A percentile compares a stretch with the other conserved stretches of the same genome.
Evolutionary conservation across 2,113 vertebrate species (phyloP).

Genomic region (Malurus alboscapulatus): DNA sequence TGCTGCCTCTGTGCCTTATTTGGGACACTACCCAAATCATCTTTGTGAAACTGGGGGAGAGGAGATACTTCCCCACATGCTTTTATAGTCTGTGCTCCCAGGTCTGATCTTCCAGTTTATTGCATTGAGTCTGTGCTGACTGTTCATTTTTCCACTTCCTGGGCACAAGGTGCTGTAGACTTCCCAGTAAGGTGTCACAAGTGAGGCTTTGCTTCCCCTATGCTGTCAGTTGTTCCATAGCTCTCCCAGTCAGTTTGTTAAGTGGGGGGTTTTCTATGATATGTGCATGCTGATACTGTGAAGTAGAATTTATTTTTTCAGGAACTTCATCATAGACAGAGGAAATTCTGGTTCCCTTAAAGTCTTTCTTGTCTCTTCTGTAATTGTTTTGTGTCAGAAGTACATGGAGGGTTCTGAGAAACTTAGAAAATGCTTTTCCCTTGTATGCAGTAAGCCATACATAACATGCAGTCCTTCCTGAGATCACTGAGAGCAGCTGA

Average conservation of each 20-base stretch:
- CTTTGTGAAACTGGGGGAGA: not conserved
- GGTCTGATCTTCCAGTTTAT: not conserved
- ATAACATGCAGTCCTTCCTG: not conserved
- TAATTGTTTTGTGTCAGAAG: not conserved
- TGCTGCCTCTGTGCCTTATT: not conserved
- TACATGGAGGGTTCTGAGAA: not conserved
- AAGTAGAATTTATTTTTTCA: not conserved
- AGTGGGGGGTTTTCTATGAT: not conserved
- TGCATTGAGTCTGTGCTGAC: not conserved
- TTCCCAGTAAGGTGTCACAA: not conserved
- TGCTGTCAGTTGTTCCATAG: not conserved
- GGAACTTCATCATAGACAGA: not conserved
- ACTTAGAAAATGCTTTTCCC: not conserved
- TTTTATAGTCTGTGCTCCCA: not conserved
- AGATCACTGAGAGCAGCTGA: not conserved
- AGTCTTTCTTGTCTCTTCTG: not conserved
- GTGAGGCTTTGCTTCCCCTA: not conserved
- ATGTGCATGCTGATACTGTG: not conserved
- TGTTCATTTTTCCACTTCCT: not conserved
- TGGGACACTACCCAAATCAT: not conserved
- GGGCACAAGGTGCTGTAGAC: not conserved
- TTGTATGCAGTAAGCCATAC: not conserved
- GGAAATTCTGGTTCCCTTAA: not conserved
- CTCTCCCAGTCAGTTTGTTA: not conserved
- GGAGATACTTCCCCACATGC: not conserved